Percentiles rank a stretch among this genome's conserved stretches.
Evolutionary conservation across 2,797 vertebrate genomes (phyloP).

Genomic region (Smutsia temminckii): DNA sequence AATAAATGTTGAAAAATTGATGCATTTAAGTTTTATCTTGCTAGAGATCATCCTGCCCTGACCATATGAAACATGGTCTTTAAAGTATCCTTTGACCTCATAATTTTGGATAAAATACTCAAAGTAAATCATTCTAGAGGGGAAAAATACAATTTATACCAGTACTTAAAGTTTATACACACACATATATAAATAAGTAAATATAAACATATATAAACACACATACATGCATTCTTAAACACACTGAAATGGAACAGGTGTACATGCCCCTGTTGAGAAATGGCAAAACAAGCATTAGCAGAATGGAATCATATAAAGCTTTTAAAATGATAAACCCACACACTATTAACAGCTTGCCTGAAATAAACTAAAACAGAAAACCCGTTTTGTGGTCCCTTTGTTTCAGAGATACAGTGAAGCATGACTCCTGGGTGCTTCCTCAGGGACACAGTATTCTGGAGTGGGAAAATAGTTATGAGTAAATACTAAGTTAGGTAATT

Average conservation of each 20-base stretch:
- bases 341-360: background rate
- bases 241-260: background rate
- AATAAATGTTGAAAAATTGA: background rate
- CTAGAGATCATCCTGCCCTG: background rate
- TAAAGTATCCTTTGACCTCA: background rate
- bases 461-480: background rate
- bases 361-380: background rate
- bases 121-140: background rate
- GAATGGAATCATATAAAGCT: background rate
- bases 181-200: background rate
- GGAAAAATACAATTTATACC: background rate
- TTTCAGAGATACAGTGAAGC: background rate
- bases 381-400: background rate
- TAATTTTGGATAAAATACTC: slow-evolving; percentile 23
- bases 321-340: background rate
- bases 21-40: background rate
- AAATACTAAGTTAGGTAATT: background rate
- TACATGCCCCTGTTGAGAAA: background rate
- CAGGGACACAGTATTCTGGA: background rate
- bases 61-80: background rate
- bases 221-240: no score
- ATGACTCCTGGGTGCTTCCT: background rate
- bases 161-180: background rate
- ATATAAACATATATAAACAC: background rate
- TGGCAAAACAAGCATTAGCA: background rate